A percentile compares a stretch with the other conserved stretches of the same genome.
Conservation (phyloP, 2,888 invertebrate genomes). For the Allacma fusca region DNA sequence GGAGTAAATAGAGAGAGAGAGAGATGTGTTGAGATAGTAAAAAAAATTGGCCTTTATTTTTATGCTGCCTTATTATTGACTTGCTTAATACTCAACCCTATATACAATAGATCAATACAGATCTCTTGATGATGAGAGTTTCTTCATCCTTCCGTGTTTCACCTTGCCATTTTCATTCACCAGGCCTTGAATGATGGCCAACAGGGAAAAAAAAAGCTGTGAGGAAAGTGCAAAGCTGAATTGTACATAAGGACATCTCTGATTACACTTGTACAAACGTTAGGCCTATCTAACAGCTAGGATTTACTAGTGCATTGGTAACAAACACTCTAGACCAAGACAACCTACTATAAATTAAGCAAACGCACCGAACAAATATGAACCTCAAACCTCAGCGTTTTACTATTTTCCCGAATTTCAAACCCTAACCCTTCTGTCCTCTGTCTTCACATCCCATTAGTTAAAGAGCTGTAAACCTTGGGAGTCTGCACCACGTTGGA, state of each 20-base stretch:
- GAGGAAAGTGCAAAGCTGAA: neutral
- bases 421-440: neutral
- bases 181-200: conserved; percentile 41
- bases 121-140: conserved; percentile 7
- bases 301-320: neutral
- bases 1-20: too few species aligned
- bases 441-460: neutral
- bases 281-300: too few species aligned
- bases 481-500: too few species aligned
- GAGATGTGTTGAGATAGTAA: too few species aligned
- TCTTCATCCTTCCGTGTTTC: conserved; percentile 26
- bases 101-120: conserved; percentile 1
- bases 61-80: neutral
- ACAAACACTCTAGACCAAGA: neutral
- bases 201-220: neutral
- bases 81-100: neutral
- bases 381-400: too few species aligned
- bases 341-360: neutral
- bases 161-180: conserved; percentile 30
- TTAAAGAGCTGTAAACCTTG: neutral
- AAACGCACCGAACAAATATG: neutral
- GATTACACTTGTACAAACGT: neutral
- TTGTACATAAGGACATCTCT: neutral
- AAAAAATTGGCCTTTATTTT: neutral
- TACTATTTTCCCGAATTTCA: neutral